Base-by-base conservation (phyloP, 2,113 vertebrate genomes). In the Clinocottus analis region DNA sequence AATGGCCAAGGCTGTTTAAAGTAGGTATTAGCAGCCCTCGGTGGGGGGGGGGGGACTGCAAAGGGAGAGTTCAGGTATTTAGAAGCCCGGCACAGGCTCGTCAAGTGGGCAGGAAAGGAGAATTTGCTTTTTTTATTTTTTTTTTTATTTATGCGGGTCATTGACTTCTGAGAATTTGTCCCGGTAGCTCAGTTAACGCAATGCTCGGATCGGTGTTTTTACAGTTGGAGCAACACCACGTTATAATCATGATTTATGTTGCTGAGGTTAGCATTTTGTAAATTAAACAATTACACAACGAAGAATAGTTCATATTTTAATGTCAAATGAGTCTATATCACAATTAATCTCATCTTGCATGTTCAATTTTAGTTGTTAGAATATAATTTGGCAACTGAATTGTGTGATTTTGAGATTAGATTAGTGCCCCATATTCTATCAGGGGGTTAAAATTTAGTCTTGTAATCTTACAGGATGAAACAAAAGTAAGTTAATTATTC, bases 1-100 rank as follows among this genome's bases (percentile, higher is more conserved):
- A 89, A 72, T 77, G 63, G 62, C 49, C 71, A 59, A 65, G 73
- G 64, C 39, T 83, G 67, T 72, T 71, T 80, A 72, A 74, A 81
- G 53, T 27, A 67, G 69, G 53, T 65, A 66, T 68, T 60, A 70
- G 45, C 64, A 77, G 56, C 21, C 49, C 68, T 71, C 35, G 53
- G 72, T 47, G 67, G 56, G 25, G 43, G 67, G 56, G 25, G 43
- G 43, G 8, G 53, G 23, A 56, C 49, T 41, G 51, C 41, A 82
- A 61, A 68, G 45, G 23, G 29, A 58, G 68, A 81, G 64, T 16
- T 73, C 66, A 83, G 77, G 72, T 82, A 80, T 82, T 75, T 67
- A 45, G 58, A 73, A 60, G 37, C 16, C 62, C 1, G 5, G 37
- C 2, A 1, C 31, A 64, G 51, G 31, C 39, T 23, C 16, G 58